A percentile compares a stretch with the other conserved stretches of the same genome.
Conservation (phyloP, 1,140 invertebrate genomes). For the Drosophila orosa region DNA sequence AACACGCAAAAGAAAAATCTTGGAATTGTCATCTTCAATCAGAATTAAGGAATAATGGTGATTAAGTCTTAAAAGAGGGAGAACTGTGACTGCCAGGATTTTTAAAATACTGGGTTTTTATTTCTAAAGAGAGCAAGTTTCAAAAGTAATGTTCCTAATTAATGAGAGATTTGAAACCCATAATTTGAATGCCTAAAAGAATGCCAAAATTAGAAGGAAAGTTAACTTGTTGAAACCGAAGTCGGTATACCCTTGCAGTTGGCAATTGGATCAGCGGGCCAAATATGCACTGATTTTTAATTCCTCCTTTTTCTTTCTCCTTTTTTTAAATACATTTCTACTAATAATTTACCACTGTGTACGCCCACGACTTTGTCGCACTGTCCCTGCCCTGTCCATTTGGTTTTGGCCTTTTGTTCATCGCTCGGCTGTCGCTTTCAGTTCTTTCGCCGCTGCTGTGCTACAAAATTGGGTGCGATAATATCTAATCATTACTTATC, state of each 20-base stretch:
- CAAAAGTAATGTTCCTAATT: too few species aligned
- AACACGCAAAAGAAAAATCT: slow-evolving; percentile 2
- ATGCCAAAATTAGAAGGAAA: too few species aligned
- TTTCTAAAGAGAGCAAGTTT: too few species aligned
- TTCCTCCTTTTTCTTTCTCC: too few species aligned
- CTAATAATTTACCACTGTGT: slow-evolving; percentile 3
- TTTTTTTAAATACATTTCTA: not conserved
- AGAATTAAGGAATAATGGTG: not conserved
- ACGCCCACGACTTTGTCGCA: not conserved
- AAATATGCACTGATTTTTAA: too few species aligned
- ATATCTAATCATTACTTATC: slow-evolving; percentile 82
- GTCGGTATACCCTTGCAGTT: too few species aligned
- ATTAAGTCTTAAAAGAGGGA: not conserved
- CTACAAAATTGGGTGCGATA: slow-evolving; percentile 73
- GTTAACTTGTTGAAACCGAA: too few species aligned
- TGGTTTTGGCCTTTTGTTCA: slow-evolving; percentile 35
- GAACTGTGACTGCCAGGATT: too few species aligned
- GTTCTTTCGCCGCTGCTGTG: slow-evolving; percentile 33
- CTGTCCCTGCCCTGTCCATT: slow-evolving; percentile 16
- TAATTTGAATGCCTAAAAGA: not conserved
- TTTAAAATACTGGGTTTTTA: too few species aligned
- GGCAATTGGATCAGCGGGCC: too few species aligned
- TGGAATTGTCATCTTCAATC: not conserved
- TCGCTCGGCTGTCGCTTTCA: slow-evolving; percentile 49
- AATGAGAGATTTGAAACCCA: not conserved